Percentiles rank a stretch among this genome's conserved stretches.
Evolutionary conservation across 92 coral and sea anemone species (phyloP).

Genomic region (Epizoanthus ramosus): DNA sequence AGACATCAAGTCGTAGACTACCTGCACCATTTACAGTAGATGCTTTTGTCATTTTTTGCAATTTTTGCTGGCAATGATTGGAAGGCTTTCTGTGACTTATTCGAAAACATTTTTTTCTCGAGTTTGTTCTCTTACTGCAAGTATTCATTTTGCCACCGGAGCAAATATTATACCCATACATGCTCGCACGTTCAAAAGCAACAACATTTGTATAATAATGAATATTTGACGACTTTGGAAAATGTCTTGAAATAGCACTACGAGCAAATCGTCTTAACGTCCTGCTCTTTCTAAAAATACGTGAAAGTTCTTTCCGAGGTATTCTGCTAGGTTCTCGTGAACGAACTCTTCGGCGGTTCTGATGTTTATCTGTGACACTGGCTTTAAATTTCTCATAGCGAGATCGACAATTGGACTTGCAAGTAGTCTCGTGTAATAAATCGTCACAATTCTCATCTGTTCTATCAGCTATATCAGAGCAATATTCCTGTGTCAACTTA

Average conservation of each 20-base stretch:
- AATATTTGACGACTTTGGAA: neutral
- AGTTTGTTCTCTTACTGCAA: too few species aligned
- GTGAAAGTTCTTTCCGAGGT: conserved; percentile 15
- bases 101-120: too few species aligned
- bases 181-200: too few species aligned
- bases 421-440: neutral
- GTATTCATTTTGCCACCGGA: too few species aligned
- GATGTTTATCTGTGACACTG: neutral
- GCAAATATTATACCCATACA: too few species aligned
- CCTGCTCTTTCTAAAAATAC: neutral
- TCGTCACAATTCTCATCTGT: neutral
- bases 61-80: neutral
- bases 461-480: neutral
- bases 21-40: neutral
- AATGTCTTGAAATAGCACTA: neutral
- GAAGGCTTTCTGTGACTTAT: neutral
- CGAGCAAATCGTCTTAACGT: too few species aligned
- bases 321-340: conserved; percentile 7
- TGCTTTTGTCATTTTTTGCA: conserved; percentile 1
- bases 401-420: neutral
- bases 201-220: too few species aligned
- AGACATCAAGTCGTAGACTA: neutral
- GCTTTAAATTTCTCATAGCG: conserved; percentile 7
- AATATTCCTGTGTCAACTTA: neutral
- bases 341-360: neutral